These are phyloP conservation scores for Mellilla xanthometata DNA, from an alignment of 2,888 invertebrate genomes.

Conservation along the genomic window DNA sequence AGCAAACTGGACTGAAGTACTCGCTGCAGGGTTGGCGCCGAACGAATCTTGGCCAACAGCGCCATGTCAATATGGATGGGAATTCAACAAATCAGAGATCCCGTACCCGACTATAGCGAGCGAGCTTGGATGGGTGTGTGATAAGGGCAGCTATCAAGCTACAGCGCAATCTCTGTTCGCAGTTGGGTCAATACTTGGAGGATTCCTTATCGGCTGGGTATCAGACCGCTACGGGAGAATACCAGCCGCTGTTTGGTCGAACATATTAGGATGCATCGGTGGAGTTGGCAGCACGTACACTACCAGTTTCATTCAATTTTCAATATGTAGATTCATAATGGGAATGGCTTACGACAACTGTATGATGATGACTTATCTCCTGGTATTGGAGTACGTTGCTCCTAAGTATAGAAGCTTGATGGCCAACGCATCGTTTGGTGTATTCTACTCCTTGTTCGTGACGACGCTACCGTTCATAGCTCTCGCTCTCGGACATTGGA, in stretches of 20 bases:
- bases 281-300: constrained; percentile 51
- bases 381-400: constrained; percentile 57
- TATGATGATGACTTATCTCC: constrained; percentile 56
- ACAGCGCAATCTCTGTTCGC: constrained; percentile 59
- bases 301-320: constrained; percentile 47
- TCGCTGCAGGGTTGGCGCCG: constrained; percentile 37
- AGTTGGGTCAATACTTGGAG: constrained; percentile 54
- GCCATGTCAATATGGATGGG: constrained; percentile 58
- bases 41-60: constrained; percentile 45
- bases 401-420: constrained; percentile 57
- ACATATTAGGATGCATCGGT: constrained; percentile 48
- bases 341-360: constrained; percentile 61
- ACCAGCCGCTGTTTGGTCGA: constrained; percentile 49
- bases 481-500: constrained; percentile 57
- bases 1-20: constrained; percentile 54
- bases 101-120: constrained; percentile 61
- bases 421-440: constrained; percentile 51
- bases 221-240: constrained; percentile 57
- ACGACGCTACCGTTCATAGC: constrained; percentile 53
- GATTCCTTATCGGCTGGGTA: constrained; percentile 54
- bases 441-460: constrained; percentile 50
- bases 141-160: constrained; percentile 58
- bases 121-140: constrained; percentile 60
- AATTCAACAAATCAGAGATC: constrained; percentile 57
- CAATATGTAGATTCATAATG: constrained; percentile 51